A percentile compares a stretch with the other conserved stretches of the same genome.
phyloP scores from a whole-genome alignment of 2,888 invertebrate genomes.

The Pammene fasciana region DNA sequence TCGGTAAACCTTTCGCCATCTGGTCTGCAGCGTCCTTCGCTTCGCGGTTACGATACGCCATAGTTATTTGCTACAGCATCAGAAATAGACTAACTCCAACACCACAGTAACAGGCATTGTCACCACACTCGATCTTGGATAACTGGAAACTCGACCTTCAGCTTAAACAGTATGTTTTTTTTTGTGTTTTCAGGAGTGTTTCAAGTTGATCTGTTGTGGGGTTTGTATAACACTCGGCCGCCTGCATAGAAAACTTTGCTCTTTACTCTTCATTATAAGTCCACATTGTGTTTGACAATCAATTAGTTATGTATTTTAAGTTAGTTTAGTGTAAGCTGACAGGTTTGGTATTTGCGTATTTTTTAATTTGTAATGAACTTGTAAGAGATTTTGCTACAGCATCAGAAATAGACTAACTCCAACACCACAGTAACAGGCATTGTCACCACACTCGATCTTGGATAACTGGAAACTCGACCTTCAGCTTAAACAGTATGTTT shows the following conservation, averaged over 20 bases:
- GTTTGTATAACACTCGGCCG: constrained; percentile 64
- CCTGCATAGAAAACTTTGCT: constrained; percentile 63
- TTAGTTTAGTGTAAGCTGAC: constrained; percentile 69
- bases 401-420: constrained; percentile 5
- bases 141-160: constrained; percentile 7
- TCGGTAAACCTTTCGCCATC: neutral
- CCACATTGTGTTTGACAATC: constrained; percentile 58
- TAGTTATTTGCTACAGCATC: constrained; percentile 1
- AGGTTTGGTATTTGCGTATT: constrained; percentile 34
- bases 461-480: constrained; percentile 8
- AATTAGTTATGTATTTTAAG: constrained; percentile 65
- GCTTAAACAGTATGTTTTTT: constrained; percentile 55
- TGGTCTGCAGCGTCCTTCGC: neutral
- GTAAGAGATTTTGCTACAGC: constrained; percentile 19
- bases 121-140: constrained; percentile 2
- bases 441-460: neutral
- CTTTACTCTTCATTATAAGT: constrained; percentile 51
- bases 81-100: constrained; percentile 3
- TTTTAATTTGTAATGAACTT: constrained; percentile 58
- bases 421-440: neutral
- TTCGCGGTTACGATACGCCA: neutral
- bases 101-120: neutral
- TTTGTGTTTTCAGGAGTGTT: constrained; percentile 72
- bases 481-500: constrained; percentile 50
- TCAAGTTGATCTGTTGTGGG: constrained; percentile 68